Percentiles rank a stretch among this genome's conserved stretches.
Conservation (phyloP, 2,797 vertebrate genomes). For the Gymnocypris eckloni region DNA sequence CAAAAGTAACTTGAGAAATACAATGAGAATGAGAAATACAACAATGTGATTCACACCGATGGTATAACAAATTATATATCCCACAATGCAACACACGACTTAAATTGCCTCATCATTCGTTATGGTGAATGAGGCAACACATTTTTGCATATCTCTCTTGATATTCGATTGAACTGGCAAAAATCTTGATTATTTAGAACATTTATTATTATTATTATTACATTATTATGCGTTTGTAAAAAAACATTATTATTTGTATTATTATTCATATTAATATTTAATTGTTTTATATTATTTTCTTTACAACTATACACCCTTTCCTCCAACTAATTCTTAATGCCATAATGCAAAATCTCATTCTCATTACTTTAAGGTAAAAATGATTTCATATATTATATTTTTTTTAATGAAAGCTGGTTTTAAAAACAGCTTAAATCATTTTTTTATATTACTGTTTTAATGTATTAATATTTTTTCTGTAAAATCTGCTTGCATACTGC, state of each 20-base stretch:
- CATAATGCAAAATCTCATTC: constrained; percentile 1
- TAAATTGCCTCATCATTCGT: not conserved
- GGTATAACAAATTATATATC: not conserved
- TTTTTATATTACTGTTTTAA: not conserved
- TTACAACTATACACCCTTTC: not conserved
- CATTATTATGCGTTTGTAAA: not conserved
- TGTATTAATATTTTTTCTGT: not conserved
- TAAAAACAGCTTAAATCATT: not conserved
- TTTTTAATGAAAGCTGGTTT: not conserved
- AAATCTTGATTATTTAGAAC: not conserved
- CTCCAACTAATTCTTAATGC: not conserved
- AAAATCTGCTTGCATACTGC: not conserved
- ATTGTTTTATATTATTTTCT: not conserved
- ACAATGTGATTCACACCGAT: not conserved
- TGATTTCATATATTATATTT: not conserved
- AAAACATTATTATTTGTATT: not conserved
- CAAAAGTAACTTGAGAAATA: not conserved
- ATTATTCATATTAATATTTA: not conserved
- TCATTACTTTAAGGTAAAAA: not conserved
- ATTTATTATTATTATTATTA: not conserved
- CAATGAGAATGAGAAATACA: not conserved
- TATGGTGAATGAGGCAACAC: not conserved
- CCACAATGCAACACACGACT: not conserved
- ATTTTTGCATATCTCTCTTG: not conserved
- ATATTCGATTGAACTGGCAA: not conserved